Evolutionary conservation across 1,140 invertebrate genomes (phyloP), one percentile per base, ranked within the genome.

Genomic region (Eriosoma lanigerum): DNA sequence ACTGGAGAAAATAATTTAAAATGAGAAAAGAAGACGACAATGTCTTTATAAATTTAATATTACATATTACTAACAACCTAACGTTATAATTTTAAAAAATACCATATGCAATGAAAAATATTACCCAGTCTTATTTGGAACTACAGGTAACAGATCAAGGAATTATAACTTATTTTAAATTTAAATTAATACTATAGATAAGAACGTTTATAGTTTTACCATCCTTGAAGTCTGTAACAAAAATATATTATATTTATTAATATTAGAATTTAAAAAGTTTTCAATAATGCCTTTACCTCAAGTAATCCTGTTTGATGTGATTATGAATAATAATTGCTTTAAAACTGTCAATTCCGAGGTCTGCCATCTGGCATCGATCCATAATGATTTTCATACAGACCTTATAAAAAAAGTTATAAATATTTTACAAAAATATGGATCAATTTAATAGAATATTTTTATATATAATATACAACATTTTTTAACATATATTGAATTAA

Each of bases 91-190:
- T 76, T 76, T 58, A 60, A 76, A 73, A 75, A 75, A 75, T 76
- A 76, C 56, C 60, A 58, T 38, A 60, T 60, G 38, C 56, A 78
- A 78, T 54, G 60, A 78, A 48, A 60, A 60, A 21, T 29, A 58
- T 78, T 78, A 78, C 54, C 52, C 75, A 78, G 75, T 78, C 54
- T 78, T 78, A 78, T 62, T 60, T 78, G 75, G 52, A 60, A 78
- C 54, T 62, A 60, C 75, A 60, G 75, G 75, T 78, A 78, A 78
- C 75, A 17, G 60, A 78, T 78, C 38, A 10, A 78, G 75, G 54
- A 78, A 78, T 78, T 38, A 78, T 78, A 24, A 72, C 52, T 72
- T 60, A 62, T 62, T 62, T 78, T 78, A 48, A 78, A 78, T 62
- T 62, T 26, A 29, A 78, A 60, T 78, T 78, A 78, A 60, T 78